Conservation (phyloP, 2,113 vertebrate genomes). For the Oophaga pumilio region DNA sequence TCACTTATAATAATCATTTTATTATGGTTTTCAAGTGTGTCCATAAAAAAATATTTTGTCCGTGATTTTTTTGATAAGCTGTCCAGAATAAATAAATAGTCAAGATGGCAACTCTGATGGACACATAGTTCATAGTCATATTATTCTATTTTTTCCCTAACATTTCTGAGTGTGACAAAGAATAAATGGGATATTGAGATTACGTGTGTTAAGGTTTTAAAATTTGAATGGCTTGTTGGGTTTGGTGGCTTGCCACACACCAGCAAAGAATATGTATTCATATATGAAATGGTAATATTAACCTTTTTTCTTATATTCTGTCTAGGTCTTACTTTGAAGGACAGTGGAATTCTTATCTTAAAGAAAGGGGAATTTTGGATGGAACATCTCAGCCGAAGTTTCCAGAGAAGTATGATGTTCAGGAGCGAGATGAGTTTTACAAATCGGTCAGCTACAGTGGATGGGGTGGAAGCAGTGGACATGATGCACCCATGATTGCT, state of each 20-base stretch:
- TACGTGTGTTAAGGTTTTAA: no score
- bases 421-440: slow-evolving; percentile 78
- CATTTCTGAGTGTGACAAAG: no score
- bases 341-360: slow-evolving; percentile 76
- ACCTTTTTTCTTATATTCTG: not conserved
- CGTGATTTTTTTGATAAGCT: no score
- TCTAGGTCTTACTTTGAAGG: slow-evolving; percentile 77
- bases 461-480: slow-evolving; percentile 80
- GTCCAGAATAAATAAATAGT: no score
- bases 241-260: not conserved
- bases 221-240: no score
- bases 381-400: slow-evolving; percentile 70
- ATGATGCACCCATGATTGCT: slow-evolving; percentile 83
- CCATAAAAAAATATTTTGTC: no score
- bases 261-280: not conserved
- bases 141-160: no score
- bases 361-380: slow-evolving; percentile 71
- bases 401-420: slow-evolving; percentile 68
- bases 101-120: no score
- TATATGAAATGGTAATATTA: not conserved
- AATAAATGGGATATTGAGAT: no score
- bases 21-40: no score
- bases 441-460: slow-evolving; percentile 69
- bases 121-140: no score
- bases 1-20: no score